These are phyloP conservation scores for Gryon sp. DNA, from an alignment of 1,140 invertebrate species.

Conservation along the genomic window DNA sequence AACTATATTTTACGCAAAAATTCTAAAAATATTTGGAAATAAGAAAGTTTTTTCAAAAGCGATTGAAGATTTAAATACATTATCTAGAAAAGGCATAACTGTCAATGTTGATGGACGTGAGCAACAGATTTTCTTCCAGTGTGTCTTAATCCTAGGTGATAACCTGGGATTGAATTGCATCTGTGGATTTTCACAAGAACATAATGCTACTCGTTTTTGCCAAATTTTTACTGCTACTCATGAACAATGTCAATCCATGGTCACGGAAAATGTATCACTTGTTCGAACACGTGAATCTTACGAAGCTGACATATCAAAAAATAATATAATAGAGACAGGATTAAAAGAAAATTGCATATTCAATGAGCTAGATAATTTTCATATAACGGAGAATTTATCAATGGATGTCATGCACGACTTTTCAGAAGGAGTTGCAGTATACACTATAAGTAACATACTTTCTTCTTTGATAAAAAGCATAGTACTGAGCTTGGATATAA, in stretches of 20 bases:
- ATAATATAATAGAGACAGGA: constrained; percentile 8
- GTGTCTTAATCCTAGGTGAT: constrained; percentile 19
- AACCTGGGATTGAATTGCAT: constrained; percentile 35
- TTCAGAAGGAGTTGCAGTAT: constrained; percentile 16
- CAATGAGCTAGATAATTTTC: constrained; percentile 33
- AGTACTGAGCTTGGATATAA: not conserved
- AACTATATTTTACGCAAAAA: constrained; percentile 16
- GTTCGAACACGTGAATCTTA: constrained; percentile 17
- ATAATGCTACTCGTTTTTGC: constrained; percentile 5
- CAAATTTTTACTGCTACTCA: constrained; percentile 15
- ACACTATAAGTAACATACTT: constrained; percentile 16
- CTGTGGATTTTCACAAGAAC: constrained; percentile 34
- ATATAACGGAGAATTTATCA: constrained; percentile 28
- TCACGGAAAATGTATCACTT: constrained; percentile 14
- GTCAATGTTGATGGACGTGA: constrained; percentile 7
- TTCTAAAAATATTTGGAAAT: constrained; percentile 17
- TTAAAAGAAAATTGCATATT: constrained; percentile 22
- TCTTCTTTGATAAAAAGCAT: constrained; percentile 7
- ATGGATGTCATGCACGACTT: constrained; percentile 36
- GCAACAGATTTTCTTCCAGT: constrained; percentile 26
- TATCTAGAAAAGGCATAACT: constrained; percentile 18
- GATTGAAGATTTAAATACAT: constrained; percentile 31
- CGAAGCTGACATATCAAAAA: constrained; percentile 11
- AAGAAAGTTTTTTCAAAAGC: constrained; percentile 3
- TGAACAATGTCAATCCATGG: constrained; percentile 18